These are phyloP conservation scores for Bombus impatiens DNA, from an alignment of 1,140 invertebrate genomes.

Conservation along the genomic window DNA sequence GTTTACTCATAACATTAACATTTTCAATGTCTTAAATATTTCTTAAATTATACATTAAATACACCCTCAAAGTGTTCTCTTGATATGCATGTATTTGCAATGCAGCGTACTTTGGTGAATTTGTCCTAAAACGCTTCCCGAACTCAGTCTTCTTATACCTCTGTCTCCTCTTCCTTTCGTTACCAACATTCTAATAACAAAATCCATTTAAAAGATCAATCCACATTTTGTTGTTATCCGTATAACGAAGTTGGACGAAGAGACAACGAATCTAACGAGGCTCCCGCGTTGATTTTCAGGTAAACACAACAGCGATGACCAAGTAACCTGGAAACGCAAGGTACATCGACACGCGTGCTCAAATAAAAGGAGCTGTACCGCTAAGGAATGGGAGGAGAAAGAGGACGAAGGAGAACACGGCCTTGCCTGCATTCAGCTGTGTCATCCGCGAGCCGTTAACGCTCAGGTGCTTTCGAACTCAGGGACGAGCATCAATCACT, in stretches of 20 bases:
- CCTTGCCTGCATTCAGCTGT: constrained; percentile 80
- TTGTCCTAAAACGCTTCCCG: not conserved
- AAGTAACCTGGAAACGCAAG: constrained; percentile 77
- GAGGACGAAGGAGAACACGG: constrained; percentile 69
- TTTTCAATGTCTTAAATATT: not conserved
- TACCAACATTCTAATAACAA: not conserved
- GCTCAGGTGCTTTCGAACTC: constrained; percentile 73
- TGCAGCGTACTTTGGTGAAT: not conserved
- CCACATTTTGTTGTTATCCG: too few species aligned
- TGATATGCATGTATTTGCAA: not conserved
- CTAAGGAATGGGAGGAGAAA: constrained; percentile 75
- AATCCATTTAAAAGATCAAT: too few species aligned
- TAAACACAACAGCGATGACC: constrained; percentile 69
- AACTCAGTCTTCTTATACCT: not conserved
- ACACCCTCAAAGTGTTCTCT: not conserved
- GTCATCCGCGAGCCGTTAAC: constrained; percentile 81
- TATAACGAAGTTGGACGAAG: not conserved
- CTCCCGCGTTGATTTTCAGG: constrained; percentile 31
- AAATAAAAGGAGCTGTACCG: constrained; percentile 76
- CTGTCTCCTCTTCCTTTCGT: not conserved
- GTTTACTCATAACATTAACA: not conserved
- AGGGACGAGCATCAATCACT: constrained; percentile 79
- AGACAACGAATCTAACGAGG: not conserved
- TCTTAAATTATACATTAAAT: not conserved
- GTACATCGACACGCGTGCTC: constrained; percentile 70